Evolutionary conservation across 2,113 vertebrate species (phyloP).

Genomic region (Charadrius vociferus): DNA sequence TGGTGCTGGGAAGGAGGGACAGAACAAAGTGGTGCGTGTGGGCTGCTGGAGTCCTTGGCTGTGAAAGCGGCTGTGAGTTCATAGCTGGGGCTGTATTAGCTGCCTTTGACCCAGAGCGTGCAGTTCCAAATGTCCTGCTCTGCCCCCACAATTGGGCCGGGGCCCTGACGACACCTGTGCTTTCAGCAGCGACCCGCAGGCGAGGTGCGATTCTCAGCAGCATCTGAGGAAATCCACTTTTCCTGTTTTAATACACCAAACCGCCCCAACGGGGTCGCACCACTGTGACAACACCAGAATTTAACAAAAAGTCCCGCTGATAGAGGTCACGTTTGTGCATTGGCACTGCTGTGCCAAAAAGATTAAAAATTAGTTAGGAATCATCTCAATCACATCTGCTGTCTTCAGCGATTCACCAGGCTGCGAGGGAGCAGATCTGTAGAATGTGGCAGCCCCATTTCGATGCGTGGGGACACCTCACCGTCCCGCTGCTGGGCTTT

Average conservation of each 20-base stretch:
- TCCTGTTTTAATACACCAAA: not conserved
- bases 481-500: not conserved
- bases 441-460: not conserved
- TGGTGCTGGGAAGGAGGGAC: not conserved
- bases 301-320: not conserved
- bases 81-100: not conserved
- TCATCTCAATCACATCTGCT: not conserved
- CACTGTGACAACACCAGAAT: not conserved
- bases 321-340: not conserved
- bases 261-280: not conserved
- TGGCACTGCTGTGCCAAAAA: not conserved
- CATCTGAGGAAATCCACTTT: not conserved
- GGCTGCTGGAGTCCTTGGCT: not conserved
- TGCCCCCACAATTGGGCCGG: not conserved
- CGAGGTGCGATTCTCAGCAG: not conserved
- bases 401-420: not conserved
- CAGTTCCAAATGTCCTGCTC: not conserved
- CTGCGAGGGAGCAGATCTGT: not conserved
- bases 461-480: rapidly evolving
- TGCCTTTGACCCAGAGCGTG: not conserved
- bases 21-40: not conserved
- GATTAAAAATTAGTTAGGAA: not conserved
- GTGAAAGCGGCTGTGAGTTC: not conserved
- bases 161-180: not conserved
- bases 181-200: not conserved